These are phyloP conservation scores for Tympanuchus pallidicinctus DNA, from an alignment of 2,113 vertebrate genomes.

Conservation along the genomic window DNA sequence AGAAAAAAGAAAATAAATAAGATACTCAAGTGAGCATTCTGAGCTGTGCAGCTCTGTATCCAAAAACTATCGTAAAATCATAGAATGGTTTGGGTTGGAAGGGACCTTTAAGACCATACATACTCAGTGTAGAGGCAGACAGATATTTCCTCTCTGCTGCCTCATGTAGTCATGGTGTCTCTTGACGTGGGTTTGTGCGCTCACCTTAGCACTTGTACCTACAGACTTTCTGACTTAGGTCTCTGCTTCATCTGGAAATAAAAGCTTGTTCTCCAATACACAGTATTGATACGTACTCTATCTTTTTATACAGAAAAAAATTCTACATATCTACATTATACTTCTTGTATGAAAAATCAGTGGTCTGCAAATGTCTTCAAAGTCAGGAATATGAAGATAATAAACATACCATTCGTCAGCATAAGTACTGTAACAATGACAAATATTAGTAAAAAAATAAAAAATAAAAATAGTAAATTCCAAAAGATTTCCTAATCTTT, in stretches of 20 bases:
- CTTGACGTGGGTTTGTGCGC: fast-evolving
- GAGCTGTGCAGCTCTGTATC: not conserved
- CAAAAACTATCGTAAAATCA: not conserved
- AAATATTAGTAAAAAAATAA: not conserved
- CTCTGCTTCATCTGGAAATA: not conserved
- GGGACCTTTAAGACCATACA: not conserved
- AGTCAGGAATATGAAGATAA: not conserved
- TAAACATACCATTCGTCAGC: not conserved
- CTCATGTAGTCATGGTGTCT: not conserved
- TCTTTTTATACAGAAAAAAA: not conserved
- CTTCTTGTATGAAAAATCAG: not conserved
- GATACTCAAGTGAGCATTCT: not conserved
- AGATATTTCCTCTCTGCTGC: not conserved
- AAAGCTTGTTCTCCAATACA: not conserved
- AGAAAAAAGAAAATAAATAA: not conserved
- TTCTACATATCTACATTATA: not conserved
- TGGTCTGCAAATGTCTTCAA: not conserved
- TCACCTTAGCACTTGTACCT: not conserved
- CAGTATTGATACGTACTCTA: fast-evolving
- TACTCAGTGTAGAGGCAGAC: not conserved
- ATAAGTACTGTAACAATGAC: not conserved
- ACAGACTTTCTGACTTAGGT: not conserved
- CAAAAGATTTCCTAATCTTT: not conserved
- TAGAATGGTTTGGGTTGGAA: no score
- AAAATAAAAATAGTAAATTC: not conserved